Percentiles rank a stretch among this genome's conserved stretches.
Evolutionary conservation across 30 jellyfish, hydroid and myxozoan genomes (phyloP).

Genomic region (Calvadosia cruxmelitensis): DNA sequence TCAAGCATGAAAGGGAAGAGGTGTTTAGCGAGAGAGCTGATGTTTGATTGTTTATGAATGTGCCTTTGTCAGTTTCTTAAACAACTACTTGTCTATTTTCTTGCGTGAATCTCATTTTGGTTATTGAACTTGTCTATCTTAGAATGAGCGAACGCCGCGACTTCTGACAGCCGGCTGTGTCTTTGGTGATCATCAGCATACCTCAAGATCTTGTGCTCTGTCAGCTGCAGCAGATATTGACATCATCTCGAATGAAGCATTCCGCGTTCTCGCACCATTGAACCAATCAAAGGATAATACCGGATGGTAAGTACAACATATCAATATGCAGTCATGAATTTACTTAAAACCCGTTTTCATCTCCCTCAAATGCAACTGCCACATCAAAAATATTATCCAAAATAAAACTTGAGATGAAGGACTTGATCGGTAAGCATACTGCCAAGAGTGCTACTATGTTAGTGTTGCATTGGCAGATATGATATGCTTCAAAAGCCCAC

Average conservation of each 20-base stretch:
- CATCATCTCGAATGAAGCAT: not conserved
- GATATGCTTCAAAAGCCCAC: too few relatives aligned
- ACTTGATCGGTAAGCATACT: too few relatives aligned
- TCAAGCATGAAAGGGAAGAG: slow-evolving; percentile 48
- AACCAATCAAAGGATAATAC: not conserved
- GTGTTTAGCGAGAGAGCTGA: slow-evolving; percentile 13
- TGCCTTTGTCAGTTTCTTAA: not conserved
- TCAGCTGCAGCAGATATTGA: not conserved
- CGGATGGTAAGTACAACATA: not conserved
- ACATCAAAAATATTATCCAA: too few relatives aligned
- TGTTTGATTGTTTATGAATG: not conserved
- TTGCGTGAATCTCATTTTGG: too few relatives aligned
- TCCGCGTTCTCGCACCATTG: not conserved
- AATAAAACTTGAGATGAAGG: too few relatives aligned
- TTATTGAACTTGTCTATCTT: not conserved
- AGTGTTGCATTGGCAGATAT: too few relatives aligned
- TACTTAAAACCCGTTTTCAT: too few relatives aligned
- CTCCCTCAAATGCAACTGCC: too few relatives aligned
- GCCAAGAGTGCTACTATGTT: too few relatives aligned
- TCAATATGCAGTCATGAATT: too few relatives aligned
- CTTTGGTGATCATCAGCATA: not conserved
- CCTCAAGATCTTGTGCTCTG: not conserved
- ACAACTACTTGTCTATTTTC: too few relatives aligned
- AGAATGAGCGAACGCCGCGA: slow-evolving; percentile 77
- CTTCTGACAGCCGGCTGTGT: slow-evolving; percentile 37